A percentile compares a stretch with the other conserved stretches of the same genome.
Conservation (phyloP, 2,888 invertebrate genomes). For the Heteropelma amictum region DNA sequence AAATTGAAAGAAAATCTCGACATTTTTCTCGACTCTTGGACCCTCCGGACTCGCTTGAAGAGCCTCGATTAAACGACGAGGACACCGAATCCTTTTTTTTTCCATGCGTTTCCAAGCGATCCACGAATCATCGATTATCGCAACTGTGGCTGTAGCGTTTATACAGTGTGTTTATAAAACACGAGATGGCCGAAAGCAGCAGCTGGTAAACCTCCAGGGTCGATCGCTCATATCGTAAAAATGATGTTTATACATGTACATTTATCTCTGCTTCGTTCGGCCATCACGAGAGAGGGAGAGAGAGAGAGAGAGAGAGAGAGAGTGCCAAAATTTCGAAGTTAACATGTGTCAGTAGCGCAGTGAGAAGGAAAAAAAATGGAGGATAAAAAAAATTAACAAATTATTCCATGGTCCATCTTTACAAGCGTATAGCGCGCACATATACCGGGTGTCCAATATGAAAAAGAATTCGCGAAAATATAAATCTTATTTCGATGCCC, state of each 20-base stretch:
- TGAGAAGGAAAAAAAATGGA: no score
- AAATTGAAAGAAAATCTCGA: no score
- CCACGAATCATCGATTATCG: constrained; percentile 28
- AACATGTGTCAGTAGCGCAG: not conserved
- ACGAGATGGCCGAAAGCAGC: no score
- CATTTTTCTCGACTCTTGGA: no score
- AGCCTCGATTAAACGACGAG: no score
- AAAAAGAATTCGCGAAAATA: no score
- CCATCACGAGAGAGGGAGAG: not conserved
- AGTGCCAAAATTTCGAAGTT: not conserved
- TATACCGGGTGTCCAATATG: no score
- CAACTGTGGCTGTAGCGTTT: constrained; percentile 9
- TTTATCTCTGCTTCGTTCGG: not conserved
- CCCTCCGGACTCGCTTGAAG: no score
- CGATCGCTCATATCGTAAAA: constrained; percentile 49
- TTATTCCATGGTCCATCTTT: no score
- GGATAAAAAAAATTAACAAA: no score
- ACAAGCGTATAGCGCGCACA: no score
- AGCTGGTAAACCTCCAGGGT: constrained; percentile 52
- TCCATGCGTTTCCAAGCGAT: not conserved
- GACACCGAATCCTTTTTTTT: not conserved
- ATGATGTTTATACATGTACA: not conserved
- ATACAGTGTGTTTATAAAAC: constrained; percentile 34
- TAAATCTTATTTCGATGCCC: no score
- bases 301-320: not conserved